Percentiles rank a stretch among this genome's conserved stretches.
Conservation (phyloP, 2,797 vertebrate species). For the Miichthys miiuy region DNA sequence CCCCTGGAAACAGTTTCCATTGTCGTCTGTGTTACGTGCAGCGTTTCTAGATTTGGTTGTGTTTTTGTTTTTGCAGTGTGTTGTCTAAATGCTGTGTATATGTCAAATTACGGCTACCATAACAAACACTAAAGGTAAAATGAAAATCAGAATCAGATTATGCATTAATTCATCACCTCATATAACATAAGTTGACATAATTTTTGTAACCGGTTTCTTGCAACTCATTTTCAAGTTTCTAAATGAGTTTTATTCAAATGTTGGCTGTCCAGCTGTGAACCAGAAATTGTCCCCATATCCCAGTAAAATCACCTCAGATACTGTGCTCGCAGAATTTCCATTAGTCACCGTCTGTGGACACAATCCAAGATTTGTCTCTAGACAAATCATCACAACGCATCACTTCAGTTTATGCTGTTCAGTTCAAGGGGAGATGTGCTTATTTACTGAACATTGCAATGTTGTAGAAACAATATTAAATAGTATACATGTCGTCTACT, state of each 20-base stretch:
- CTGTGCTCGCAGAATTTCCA: constrained; percentile 38
- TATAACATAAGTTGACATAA: neutral
- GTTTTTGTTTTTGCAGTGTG: neutral
- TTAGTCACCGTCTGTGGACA: constrained; percentile 51
- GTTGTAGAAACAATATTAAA: neutral
- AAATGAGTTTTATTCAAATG: constrained; percentile 29
- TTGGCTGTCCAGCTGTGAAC: constrained; percentile 35
- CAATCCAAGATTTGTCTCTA: constrained; percentile 38
- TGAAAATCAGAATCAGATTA: neutral
- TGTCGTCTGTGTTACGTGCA: too few relatives aligned
- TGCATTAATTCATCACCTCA: neutral
- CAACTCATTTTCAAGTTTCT: neutral
- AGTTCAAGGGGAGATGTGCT: constrained; percentile 16
- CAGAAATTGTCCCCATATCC: constrained; percentile 36
- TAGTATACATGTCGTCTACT: neutral
- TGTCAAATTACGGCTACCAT: too few relatives aligned
- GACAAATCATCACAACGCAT: constrained; percentile 41
- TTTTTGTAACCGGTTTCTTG: neutral
- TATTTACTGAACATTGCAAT: constrained; percentile 1
- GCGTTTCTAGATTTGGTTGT: neutral
- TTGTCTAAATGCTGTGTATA: too few relatives aligned
- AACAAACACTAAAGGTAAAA: neutral
- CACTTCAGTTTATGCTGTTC: constrained; percentile 37
- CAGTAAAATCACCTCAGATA: constrained; percentile 33
- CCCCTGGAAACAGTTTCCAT: too few relatives aligned